Percentiles rank a stretch among this genome's conserved stretches.
Conservation (phyloP, 2,113 vertebrate genomes). For the Nesoenas mayeri region DNA sequence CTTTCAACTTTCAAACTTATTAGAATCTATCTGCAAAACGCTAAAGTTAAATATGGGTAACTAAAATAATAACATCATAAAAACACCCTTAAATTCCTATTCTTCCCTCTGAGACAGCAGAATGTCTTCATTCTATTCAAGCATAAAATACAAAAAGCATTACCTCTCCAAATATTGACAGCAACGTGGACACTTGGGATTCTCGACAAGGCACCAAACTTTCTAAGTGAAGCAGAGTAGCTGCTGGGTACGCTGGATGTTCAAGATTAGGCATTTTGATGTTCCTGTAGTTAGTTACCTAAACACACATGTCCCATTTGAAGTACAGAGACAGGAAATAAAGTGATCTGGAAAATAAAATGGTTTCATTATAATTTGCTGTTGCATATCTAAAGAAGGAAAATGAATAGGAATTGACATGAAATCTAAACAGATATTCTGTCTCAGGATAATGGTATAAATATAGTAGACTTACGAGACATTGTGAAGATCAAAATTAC, state of each 20-base stretch:
- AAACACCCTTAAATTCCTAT: neutral
- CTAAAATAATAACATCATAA: neutral
- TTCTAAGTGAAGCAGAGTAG: slow-evolving; percentile 71
- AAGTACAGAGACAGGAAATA: neutral
- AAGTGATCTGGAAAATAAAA: slow-evolving; percentile 9
- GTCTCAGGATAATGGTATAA: neutral
- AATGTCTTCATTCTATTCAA: neutral
- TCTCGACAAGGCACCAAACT: slow-evolving; percentile 85
- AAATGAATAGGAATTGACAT: neutral
- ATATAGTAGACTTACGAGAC: neutral
- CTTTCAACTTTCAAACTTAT: neutral
- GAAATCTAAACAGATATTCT: neutral
- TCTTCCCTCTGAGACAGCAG: neutral
- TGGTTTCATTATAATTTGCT: neutral
- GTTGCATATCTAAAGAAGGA: neutral
- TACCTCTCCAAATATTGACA: slow-evolving; percentile 92
- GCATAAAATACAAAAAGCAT: neutral
- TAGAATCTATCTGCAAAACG: neutral
- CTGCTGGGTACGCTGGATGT: slow-evolving; percentile 75
- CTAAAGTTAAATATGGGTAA: neutral
- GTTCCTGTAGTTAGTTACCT: neutral
- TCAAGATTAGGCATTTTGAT: slow-evolving; percentile 71
- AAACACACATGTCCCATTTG: neutral
- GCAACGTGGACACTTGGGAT: slow-evolving; percentile 79
- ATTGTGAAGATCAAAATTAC: neutral